Evolutionary conservation across 2,888 invertebrate species (phyloP).

Genomic region (Thera britannica): DNA sequence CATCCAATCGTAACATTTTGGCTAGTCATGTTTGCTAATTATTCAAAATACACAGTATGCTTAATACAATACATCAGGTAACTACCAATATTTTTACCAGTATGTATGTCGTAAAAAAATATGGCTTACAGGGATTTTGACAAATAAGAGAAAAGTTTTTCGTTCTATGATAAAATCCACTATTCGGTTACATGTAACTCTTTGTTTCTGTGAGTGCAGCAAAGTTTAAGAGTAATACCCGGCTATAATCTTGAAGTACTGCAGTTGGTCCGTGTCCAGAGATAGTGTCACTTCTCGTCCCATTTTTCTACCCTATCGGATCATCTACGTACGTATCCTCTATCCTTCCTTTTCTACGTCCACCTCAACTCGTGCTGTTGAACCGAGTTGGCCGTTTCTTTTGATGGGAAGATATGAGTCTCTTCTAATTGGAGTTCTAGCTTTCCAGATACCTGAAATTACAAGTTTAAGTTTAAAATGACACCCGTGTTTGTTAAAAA

Average conservation of each 20-base stretch:
- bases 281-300: constrained; percentile 32
- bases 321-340: constrained; percentile 13
- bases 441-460: background rate
- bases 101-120: no score
- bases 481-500: background rate
- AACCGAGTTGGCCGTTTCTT: background rate
- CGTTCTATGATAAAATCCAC: background rate
- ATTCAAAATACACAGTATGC: no score
- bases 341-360: constrained; percentile 5
- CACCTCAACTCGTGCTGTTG: background rate
- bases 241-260: constrained; percentile 30
- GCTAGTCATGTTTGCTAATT: background rate
- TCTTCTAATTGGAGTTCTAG: background rate
- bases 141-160: background rate
- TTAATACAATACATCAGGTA: no score
- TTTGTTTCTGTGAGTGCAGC: constrained; percentile 11
- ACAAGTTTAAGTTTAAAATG: background rate
- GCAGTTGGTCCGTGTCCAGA: constrained; percentile 25
- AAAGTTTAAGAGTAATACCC: constrained; percentile 28
- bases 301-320: constrained; percentile 35
- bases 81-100: no score
- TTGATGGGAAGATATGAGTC: background rate
- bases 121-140: no score
- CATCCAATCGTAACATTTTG: constrained; percentile 4
- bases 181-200: constrained; percentile 6